Percentiles rank a stretch among this genome's conserved stretches.
These are phyloP conservation scores for Periophthalmus modestus DNA, from an alignment of 2,113 vertebrate species.

Conservation along the genomic window DNA sequence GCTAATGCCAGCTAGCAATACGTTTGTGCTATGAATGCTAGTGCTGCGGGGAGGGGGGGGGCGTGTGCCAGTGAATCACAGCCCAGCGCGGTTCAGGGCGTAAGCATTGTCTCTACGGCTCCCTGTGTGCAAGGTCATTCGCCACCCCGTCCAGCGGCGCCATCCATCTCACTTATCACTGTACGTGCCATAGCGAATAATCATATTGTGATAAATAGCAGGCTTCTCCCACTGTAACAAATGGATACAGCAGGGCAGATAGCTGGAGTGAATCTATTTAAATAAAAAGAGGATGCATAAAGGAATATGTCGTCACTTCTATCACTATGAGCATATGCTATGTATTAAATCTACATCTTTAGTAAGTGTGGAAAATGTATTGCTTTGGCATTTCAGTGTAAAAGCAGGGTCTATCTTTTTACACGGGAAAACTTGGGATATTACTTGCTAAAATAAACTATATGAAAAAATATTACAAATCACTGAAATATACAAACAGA, in stretches of 20 bases:
- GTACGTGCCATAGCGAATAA: constrained; percentile 64
- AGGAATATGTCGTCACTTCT: constrained; percentile 25
- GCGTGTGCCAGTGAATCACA: constrained; percentile 53
- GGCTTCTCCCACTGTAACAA: constrained; percentile 46
- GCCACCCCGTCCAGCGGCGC: constrained; percentile 42
- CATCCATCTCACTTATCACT: constrained; percentile 77
- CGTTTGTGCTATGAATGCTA: constrained; percentile 50
- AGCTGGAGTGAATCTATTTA: constrained; percentile 54
- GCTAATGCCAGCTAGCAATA: constrained; percentile 48
- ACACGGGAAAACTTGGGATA: neutral
- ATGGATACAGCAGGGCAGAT: constrained; percentile 50
- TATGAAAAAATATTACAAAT: no score
- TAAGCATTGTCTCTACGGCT: constrained; percentile 49
- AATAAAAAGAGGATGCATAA: constrained; percentile 37
- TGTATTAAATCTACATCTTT: constrained; percentile 6
- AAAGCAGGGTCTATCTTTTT: neutral
- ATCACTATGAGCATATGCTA: neutral
- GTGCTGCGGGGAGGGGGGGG: constrained; percentile 24
- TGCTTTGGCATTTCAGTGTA: neutral
- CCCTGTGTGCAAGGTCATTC: constrained; percentile 70
- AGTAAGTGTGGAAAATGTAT: neutral
- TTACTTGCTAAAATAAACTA: no score
- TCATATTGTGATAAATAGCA: constrained; percentile 69
- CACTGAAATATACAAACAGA: no score
- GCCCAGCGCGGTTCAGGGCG: constrained; percentile 45